Conservation (phyloP, 2,113 vertebrate genomes). For the Herpetotheres cachinnans region DNA sequence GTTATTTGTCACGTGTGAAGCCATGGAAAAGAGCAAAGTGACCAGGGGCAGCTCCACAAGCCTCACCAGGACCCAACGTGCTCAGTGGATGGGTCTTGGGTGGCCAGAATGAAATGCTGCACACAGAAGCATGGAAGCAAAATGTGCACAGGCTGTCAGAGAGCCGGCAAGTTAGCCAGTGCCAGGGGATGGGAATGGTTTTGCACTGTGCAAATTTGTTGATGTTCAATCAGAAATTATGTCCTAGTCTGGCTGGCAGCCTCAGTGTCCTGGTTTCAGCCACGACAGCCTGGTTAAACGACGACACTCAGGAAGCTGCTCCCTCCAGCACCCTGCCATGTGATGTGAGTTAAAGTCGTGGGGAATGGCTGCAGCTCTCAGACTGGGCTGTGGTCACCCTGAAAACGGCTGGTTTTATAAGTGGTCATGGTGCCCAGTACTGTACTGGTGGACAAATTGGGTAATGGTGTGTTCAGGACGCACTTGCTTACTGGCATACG, state of each 20-base stretch:
- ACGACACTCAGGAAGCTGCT: no score
- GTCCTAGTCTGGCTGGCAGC: neutral
- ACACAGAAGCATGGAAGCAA: neutral
- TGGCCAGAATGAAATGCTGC: accelerated
- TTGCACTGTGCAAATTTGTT: neutral
- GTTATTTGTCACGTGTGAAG: neutral
- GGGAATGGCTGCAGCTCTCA: neutral
- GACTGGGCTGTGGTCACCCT: accelerated
- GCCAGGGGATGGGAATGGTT: neutral
- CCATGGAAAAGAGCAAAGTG: neutral
- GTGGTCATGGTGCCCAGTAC: neutral
- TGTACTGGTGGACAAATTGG: neutral
- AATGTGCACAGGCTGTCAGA: neutral
- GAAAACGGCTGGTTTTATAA: neutral
- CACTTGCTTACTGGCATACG: neutral
- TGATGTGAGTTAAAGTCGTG: accelerated
- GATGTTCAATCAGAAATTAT: neutral
- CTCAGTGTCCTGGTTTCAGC: no score
- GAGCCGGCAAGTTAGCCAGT: neutral
- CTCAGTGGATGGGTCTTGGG: neutral
- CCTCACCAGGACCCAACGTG: accelerated
- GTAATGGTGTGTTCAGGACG: neutral
- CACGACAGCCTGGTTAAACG: no score
- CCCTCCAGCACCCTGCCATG: neutral
- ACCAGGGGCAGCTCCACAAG: neutral